Evolutionary conservation across 2,113 vertebrate species (phyloP).

Genomic region (Catharus fuscescens): DNA sequence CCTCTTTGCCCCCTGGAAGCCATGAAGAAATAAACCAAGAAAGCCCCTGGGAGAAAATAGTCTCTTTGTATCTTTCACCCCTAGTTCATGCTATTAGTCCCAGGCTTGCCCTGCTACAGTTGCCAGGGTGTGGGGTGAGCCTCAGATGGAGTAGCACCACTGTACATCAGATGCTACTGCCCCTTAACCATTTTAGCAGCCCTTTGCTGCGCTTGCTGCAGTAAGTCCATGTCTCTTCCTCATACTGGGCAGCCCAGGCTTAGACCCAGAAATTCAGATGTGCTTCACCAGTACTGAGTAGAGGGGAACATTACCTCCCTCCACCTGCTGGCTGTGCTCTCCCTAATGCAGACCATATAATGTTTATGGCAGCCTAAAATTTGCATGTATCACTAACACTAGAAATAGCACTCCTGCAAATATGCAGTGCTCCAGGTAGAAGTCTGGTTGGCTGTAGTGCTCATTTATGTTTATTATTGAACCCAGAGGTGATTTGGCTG

Average conservation of each 20-base stretch:
- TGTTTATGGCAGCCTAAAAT: not conserved
- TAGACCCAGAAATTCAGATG: not conserved
- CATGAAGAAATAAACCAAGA: too few species aligned
- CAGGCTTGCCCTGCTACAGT: too few species aligned
- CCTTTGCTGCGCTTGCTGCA: not conserved
- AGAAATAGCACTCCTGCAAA: not conserved
- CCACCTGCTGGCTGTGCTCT: not conserved
- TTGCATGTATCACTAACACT: not conserved
- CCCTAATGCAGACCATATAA: not conserved
- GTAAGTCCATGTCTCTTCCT: not conserved
- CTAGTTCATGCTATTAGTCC: too few species aligned
- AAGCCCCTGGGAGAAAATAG: too few species aligned
- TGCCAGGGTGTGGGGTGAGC: too few species aligned
- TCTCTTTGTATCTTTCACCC: too few species aligned
- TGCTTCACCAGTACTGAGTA: not conserved
- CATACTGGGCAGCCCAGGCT: not conserved
- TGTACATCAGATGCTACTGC: not conserved
- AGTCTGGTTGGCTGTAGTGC: not conserved
- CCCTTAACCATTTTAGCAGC: not conserved
- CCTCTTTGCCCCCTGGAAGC: too few species aligned
- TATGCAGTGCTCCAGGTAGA: not conserved
- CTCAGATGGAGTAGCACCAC: too few species aligned
- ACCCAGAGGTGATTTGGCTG: not conserved
- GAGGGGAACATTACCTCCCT: not conserved
- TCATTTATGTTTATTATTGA: not conserved